A percentile compares a stretch with the other conserved stretches of the same genome.
Conservation (phyloP, 2,113 vertebrate species). For the Engystomops pustulosus region DNA sequence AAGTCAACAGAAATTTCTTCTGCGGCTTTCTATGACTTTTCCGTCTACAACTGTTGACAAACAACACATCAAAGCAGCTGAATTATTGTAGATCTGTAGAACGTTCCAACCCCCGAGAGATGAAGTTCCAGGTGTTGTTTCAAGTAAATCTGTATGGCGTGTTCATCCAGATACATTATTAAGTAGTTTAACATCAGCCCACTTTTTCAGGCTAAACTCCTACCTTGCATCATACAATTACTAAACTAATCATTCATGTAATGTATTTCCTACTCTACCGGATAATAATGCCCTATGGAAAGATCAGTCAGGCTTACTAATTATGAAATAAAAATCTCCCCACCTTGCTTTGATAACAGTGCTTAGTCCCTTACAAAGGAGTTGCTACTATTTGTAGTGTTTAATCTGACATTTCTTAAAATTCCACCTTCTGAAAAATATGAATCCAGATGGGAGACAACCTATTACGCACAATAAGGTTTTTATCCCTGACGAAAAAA, state of each 20-base stretch:
- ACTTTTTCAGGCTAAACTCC: conserved; percentile 25
- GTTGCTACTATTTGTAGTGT: neutral
- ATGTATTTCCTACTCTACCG: conserved; percentile 26
- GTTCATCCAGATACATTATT: conserved; percentile 17
- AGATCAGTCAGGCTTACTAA: conserved; percentile 9
- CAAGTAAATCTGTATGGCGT: conserved; percentile 5
- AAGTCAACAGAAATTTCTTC: neutral
- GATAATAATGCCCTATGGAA: conserved; percentile 39
- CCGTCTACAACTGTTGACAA: neutral
- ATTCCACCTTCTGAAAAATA: neutral
- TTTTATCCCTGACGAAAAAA: no score
- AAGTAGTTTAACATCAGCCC: conserved; percentile 16
- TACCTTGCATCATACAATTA: conserved; percentile 26
- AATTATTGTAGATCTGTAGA: neutral
- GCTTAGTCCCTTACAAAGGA: conserved; percentile 29
- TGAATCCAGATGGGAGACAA: neutral
- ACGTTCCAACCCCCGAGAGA: neutral
- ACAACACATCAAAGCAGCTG: neutral
- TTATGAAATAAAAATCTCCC: conserved; percentile 37
- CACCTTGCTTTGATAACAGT: conserved; percentile 28
- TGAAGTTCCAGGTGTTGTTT: conserved; percentile 18
- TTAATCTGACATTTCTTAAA: conserved; percentile 35
- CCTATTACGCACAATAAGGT: no score
- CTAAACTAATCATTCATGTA: conserved; percentile 45
- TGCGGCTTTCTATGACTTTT: neutral